Base-by-base conservation (phyloP, 2,113 vertebrate species). In the Solenodon paradoxus region DNA sequence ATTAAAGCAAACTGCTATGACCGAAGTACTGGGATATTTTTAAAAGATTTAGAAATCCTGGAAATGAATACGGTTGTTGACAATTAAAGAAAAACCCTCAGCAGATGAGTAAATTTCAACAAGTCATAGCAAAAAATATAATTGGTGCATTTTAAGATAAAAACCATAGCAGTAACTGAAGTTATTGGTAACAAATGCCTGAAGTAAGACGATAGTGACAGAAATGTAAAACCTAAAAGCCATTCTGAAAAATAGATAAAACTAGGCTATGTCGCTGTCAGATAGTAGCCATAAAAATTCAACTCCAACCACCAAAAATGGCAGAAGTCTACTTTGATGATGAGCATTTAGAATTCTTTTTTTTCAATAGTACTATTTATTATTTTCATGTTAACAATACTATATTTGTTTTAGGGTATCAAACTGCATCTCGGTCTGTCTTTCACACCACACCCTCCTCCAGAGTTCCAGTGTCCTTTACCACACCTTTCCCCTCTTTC, bases 41-140 rank as follows among this genome's bases (percentile, higher is more conserved):
- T 15, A 24, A 79, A 64, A 64, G 61, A 94, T 64, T 78, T 92
- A 77, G 68, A 82, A 80, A 83, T 90, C 42, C 26, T 79, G n/a
- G 59, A 88, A 79, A 75, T 75, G 38, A 95, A 95, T 42, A 63
- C 45, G 88, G 69, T 69, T 88, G 40, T 57, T 84, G 22, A n/a
- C 16, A 75, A 75, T 88, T 90, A 77, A 64, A 47, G 24, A 30
- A 49, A 78, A 72, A 30, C 5, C 16, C 20, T 75, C 26, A 85
- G 42, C 24, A 57, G 15, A 42, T 85, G 59, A 28, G n/a, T 77
- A 88, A 35, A 45, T 59, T 40, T 83, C 92, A 84, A 53, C 69
- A 55, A 68, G 16, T 77, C 45, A 66, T 30, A 69, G 51, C 80
- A 71, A 57, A 85, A 96, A 84, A 72, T 5, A 72, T 55, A 93